Percentiles rank a stretch among this genome's conserved stretches.
These are phyloP conservation scores for Trichogramma evanescens DNA, from an alignment of 2,888 invertebrate species.

Conservation along the genomic window DNA sequence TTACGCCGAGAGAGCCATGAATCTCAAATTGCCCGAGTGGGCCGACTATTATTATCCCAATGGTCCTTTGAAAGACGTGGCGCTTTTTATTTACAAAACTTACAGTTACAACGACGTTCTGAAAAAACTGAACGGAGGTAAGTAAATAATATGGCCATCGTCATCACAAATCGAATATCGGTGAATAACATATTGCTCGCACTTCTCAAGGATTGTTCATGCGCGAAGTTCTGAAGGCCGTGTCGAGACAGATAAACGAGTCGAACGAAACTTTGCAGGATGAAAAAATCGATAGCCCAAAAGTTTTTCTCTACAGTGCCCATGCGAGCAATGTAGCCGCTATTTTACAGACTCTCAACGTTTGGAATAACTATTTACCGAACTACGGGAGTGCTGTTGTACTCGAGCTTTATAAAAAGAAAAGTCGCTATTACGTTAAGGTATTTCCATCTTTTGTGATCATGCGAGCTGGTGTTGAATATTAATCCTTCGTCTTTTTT, in stretches of 20 bases:
- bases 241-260: background rate
- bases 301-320: slow-evolving; percentile 18
- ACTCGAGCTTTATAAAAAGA: slow-evolving; percentile 49
- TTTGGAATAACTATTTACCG: slow-evolving; percentile 54
- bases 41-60: slow-evolving; percentile 11
- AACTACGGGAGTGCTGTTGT: slow-evolving; percentile 53
- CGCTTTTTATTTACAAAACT: slow-evolving; percentile 12
- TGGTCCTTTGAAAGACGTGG: slow-evolving; percentile 12
- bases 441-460: slow-evolving; percentile 33
- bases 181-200: slow-evolving; percentile 49
- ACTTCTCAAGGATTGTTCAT: slow-evolving; percentile 8
- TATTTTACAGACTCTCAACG: slow-evolving; percentile 52
- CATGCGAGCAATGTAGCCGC: slow-evolving; percentile 46
- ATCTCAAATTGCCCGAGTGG: slow-evolving; percentile 17
- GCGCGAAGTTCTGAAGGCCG: slow-evolving; percentile 4
- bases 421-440: slow-evolving; percentile 44
- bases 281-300: slow-evolving; percentile 1
- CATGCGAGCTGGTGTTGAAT: background rate
- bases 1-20: slow-evolving; percentile 7
- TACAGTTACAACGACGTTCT: slow-evolving; percentile 14
- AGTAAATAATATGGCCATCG: background rate
- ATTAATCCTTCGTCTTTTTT: background rate
- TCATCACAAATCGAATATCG: background rate
- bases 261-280: background rate
- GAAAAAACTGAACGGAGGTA: slow-evolving; percentile 18